phyloP scores from a whole-genome alignment of 2,888 invertebrate genomes.

The Philopedon plagiatum region DNA sequence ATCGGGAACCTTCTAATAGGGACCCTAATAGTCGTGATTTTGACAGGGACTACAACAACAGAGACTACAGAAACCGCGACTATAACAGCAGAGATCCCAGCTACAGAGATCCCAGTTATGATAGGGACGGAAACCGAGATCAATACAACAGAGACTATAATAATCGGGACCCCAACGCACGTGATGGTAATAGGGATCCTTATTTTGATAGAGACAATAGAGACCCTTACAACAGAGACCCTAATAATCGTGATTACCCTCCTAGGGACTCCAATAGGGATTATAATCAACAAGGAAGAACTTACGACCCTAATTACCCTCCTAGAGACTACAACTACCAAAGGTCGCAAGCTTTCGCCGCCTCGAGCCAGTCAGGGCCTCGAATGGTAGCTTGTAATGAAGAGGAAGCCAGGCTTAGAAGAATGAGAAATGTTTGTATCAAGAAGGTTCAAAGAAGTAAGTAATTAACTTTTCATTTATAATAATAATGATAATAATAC shows the following conservation, averaged over 20 bases:
- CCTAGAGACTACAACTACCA: conserved; percentile 42
- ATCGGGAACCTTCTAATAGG: conserved; percentile 21
- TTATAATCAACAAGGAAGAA: conserved; percentile 38
- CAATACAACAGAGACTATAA: conserved; percentile 41
- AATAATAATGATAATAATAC: no score
- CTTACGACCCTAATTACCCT: conserved; percentile 54
- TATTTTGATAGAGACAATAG: conserved; percentile 44
- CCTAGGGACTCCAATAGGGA: conserved; percentile 44
- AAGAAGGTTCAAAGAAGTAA: conserved; percentile 84
- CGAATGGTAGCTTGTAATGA: conserved; percentile 56
- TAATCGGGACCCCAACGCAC: conserved; percentile 35
- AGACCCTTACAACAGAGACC: conserved; percentile 42
- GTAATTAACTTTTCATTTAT: conserved; percentile 58
- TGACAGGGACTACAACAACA: conserved; percentile 25
- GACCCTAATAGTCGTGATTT: conserved; percentile 36
- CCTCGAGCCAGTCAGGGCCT: conserved; percentile 49
- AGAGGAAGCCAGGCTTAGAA: conserved; percentile 55
- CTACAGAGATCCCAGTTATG: conserved; percentile 19
- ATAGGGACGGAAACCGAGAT: conserved; percentile 33
- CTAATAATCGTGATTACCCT: conserved; percentile 46
- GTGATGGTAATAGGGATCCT: conserved; percentile 39
- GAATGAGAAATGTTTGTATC: conserved; percentile 76
- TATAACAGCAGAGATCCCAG: conserved; percentile 36
- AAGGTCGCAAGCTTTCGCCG: conserved; percentile 30
- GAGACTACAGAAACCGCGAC: conserved; percentile 39